Evolutionary conservation across 2,113 vertebrate species (phyloP).

Genomic region (Calyptommatus sinebrachiatus): DNA sequence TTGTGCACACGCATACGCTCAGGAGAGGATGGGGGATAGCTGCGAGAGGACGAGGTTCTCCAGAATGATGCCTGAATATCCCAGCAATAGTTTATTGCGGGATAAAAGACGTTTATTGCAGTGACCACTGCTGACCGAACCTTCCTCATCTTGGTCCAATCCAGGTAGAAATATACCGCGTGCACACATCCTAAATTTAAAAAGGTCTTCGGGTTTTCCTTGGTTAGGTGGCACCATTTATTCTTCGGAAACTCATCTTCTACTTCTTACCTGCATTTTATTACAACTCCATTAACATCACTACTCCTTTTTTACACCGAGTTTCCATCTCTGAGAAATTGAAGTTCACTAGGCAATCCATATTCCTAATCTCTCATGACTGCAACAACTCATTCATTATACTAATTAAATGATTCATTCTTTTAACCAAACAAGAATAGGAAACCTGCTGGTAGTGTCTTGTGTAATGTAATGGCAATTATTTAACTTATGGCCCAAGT

Average conservation of each 20-base stretch:
- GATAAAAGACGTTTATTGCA: too few species aligned
- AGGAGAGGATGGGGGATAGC: too few species aligned
- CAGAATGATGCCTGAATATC: too few species aligned
- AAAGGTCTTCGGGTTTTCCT: background rate
- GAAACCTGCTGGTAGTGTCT: background rate
- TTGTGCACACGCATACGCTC: too few species aligned
- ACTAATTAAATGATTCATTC: conserved; percentile 1
- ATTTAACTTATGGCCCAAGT: background rate
- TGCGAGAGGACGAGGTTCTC: too few species aligned
- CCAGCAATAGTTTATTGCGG: too few species aligned
- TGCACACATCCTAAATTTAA: too few species aligned
- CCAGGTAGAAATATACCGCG: too few species aligned
- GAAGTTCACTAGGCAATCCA: background rate
- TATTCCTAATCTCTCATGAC: background rate
- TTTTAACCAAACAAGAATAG: background rate
- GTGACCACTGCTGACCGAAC: too few species aligned
- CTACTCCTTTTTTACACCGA: background rate
- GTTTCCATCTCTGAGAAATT: background rate
- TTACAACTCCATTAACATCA: background rate
- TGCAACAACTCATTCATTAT: background rate
- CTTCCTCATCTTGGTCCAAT: too few species aligned
- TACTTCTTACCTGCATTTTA: background rate
- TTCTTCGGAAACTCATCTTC: background rate
- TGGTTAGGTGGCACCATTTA: background rate
- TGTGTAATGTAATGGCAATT: background rate